Base-by-base conservation (phyloP, 2,888 invertebrate genomes). In the Ormia ochracea region DNA sequence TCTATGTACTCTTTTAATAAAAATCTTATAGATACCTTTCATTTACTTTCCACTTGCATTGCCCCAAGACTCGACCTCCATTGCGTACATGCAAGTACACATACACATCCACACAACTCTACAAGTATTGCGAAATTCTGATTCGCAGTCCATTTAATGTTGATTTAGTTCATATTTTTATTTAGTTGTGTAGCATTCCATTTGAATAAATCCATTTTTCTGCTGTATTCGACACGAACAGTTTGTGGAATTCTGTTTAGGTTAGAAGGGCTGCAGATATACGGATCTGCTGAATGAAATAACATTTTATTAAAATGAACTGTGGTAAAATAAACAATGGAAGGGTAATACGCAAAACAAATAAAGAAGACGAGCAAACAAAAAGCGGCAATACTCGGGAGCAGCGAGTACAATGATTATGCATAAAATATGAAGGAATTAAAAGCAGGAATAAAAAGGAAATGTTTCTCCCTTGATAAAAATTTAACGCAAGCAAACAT, bases 161-260 rank as follows among this genome's bases (percentile, higher is more conserved):
- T 56, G 69, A 54, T 70, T 74, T 59, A 65, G 52, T 79, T 70
- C 69, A 65, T 74, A 74, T 65, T 69, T 66, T 56, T 74, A 65
- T 59, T 79, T 58, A 28, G 17, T 59, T 74, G 68, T 79, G 73
- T 68, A 68, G 61, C 10, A 12, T 66, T 59, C 59, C 54, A 58
- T 78, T 68, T 69, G 52, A 36, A 19, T 31, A 50, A 61, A 23
- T 4, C 43, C 45, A 52, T 73, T 66, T 48, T 72, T 50, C 7
- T 41, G 33, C 9, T 41, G 41, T 43, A 26, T 65, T 36, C 50
- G 43, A 50, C 50, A 45, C 68, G 36, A 65, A 69, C 75, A 75
- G 73, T 72, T 78, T 69, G 72, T 69, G 66, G 80, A 68, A 78
- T 82, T 76, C 69, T 75, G 36, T 45, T 50, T 31, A 78, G 80